These are phyloP conservation scores for Apamea anceps DNA, from an alignment of 2,888 invertebrate species.

Conservation along the genomic window DNA sequence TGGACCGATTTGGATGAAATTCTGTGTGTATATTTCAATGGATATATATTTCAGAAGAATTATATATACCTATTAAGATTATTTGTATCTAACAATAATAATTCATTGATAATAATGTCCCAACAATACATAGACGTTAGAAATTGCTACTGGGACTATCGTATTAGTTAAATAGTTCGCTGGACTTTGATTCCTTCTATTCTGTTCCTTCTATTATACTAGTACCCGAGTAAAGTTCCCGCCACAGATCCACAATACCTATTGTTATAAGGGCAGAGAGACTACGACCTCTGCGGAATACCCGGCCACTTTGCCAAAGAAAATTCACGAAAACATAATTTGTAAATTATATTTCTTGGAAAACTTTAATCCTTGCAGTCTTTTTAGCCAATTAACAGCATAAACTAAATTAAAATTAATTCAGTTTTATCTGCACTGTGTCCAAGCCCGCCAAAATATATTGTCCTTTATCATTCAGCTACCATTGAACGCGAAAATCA, in stretches of 20 bases:
- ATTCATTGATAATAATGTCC: neutral
- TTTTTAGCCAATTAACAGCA: conserved; percentile 39
- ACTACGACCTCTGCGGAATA: neutral
- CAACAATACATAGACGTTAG: neutral
- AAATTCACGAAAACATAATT: conserved; percentile 4
- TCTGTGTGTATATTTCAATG: too few species aligned
- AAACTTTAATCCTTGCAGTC: conserved; percentile 17
- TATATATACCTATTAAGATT: too few species aligned
- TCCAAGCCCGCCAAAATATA: conserved; percentile 59
- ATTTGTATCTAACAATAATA: neutral
- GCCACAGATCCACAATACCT: neutral
- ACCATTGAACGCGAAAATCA: conserved; percentile 7
- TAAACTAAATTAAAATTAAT: conserved; percentile 46
- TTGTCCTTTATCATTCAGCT: conserved; percentile 39
- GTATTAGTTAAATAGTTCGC: conserved; percentile 6
- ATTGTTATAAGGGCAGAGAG: neutral
- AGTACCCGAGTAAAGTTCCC: neutral
- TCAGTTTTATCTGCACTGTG: conserved; percentile 54
- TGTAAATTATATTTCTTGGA: neutral
- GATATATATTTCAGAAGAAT: too few species aligned
- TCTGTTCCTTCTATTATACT: neutral
- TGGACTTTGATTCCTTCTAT: neutral
- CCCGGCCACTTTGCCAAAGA: neutral
- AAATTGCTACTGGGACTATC: neutral
- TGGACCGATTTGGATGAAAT: too few species aligned